phyloP scores from a whole-genome alignment of 2,113 vertebrate species.

The Xenotilapia leptura region DNA sequence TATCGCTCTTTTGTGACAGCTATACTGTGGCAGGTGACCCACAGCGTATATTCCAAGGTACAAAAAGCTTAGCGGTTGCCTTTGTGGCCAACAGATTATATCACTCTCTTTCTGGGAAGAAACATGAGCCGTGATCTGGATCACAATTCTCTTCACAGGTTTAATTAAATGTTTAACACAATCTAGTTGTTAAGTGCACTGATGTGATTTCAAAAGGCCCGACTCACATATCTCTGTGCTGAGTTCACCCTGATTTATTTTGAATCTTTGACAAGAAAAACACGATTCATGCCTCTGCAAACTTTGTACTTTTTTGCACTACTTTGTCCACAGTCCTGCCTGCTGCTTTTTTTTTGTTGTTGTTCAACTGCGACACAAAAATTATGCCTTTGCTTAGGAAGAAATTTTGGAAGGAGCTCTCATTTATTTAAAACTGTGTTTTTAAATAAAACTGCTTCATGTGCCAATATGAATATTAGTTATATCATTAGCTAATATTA shows the following conservation, averaged over 20 bases:
- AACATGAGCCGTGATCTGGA: neutral
- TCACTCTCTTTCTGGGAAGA: neutral
- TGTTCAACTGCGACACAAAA: neutral
- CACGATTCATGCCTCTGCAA: neutral
- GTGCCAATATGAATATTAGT: rapidly evolving
- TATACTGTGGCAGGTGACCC: slow-evolving; percentile 3
- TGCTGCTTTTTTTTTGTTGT: rapidly evolving
- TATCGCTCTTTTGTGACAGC: neutral
- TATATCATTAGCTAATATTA: neutral
- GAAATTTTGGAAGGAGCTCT: neutral
- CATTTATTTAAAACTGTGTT: rapidly evolving
- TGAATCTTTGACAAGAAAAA: neutral
- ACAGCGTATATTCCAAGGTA: neutral
- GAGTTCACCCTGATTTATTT: neutral
- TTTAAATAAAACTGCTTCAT: neutral
- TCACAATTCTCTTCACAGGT: neutral
- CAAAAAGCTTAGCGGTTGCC: neutral
- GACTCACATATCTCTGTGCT: neutral
- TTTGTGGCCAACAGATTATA: neutral
- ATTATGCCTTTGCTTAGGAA: rapidly evolving
- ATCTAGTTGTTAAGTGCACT: neutral
- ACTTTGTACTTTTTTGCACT: neutral
- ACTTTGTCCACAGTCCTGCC: neutral
- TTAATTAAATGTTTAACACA: neutral
- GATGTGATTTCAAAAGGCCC: neutral